A percentile compares a stretch with the other conserved stretches of the same genome.
These are phyloP conservation scores for Trissonchulus latispiculum DNA, from an alignment of 2,888 invertebrate genomes.

Conservation along the genomic window DNA sequence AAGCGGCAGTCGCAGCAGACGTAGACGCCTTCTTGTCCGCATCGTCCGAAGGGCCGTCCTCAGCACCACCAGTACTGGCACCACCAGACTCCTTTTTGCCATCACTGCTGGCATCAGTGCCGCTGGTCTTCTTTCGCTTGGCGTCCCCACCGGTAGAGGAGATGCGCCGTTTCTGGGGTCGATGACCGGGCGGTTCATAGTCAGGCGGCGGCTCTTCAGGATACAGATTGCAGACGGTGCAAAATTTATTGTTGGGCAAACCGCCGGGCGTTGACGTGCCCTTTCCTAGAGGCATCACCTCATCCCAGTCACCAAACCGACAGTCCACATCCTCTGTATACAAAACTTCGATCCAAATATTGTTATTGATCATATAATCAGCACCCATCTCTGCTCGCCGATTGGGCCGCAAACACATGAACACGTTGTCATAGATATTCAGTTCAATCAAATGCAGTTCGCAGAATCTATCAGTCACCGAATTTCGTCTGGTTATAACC, in stretches of 20 bases:
- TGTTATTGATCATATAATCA: slow-evolving; percentile 29
- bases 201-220: slow-evolving; percentile 24
- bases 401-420: neutral
- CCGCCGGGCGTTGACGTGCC: slow-evolving; percentile 36
- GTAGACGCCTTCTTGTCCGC: neutral
- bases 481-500: slow-evolving; percentile 33
- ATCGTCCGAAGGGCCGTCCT: neutral
- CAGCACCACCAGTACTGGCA: neutral
- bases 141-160: neutral
- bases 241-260: slow-evolving; percentile 38
- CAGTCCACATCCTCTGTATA: slow-evolving; percentile 37
- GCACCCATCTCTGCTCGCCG: neutral
- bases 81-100: neutral
- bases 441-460: slow-evolving; percentile 28
- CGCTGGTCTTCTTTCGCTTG: neutral
- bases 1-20: neutral
- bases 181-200: neutral
- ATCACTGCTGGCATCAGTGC: neutral
- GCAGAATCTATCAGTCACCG: slow-evolving; percentile 35
- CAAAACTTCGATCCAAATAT: slow-evolving; percentile 38
- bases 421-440: slow-evolving; percentile 14
- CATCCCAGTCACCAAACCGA: slow-evolving; percentile 23
- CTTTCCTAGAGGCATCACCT: neutral
- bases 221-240: slow-evolving; percentile 37
- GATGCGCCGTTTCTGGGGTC: neutral